phyloP scores from a whole-genome alignment of 2,888 invertebrate genomes.

The Chrysolina americana region DNA sequence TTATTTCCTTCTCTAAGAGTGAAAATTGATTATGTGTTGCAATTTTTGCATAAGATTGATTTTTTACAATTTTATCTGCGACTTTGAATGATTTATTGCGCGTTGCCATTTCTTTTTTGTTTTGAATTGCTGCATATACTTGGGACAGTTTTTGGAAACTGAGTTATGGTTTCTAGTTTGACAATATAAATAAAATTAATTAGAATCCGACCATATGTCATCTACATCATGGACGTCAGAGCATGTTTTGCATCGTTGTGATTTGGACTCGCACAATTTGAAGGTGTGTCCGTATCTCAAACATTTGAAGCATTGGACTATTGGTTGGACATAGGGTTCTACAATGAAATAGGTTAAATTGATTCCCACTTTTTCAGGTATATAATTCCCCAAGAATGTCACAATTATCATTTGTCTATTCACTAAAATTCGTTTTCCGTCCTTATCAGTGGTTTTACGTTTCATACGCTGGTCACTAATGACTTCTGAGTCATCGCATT shows the following conservation, averaged over 20 bases:
- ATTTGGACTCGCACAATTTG: slow-evolving; percentile 8
- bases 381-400: too few relatives aligned
- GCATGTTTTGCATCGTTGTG: slow-evolving; percentile 18
- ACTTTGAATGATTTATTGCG: neutral
- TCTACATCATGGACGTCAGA: slow-evolving; percentile 9
- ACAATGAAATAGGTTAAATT: slow-evolving; percentile 4
- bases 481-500: too few relatives aligned
- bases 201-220: neutral
- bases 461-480: too few relatives aligned
- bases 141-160: too few relatives aligned
- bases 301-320: slow-evolving; percentile 29
- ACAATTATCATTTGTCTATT: too few relatives aligned
- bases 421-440: too few relatives aligned
- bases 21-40: too few relatives aligned
- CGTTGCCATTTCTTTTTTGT: slow-evolving; percentile 13
- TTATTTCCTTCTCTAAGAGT: neutral
- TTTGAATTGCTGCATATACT: neutral
- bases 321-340: slow-evolving; percentile 16
- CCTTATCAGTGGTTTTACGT: too few relatives aligned
- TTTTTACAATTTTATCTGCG: neutral
- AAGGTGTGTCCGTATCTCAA: slow-evolving; percentile 18
- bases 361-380: too few relatives aligned
- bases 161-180: too few relatives aligned
- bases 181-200: neutral
- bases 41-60: too few relatives aligned